Percentiles rank a stretch among this genome's conserved stretches.
phyloP scores from a whole-genome alignment of 2,113 vertebrate genomes.

The Corvus hawaiiensis region DNA sequence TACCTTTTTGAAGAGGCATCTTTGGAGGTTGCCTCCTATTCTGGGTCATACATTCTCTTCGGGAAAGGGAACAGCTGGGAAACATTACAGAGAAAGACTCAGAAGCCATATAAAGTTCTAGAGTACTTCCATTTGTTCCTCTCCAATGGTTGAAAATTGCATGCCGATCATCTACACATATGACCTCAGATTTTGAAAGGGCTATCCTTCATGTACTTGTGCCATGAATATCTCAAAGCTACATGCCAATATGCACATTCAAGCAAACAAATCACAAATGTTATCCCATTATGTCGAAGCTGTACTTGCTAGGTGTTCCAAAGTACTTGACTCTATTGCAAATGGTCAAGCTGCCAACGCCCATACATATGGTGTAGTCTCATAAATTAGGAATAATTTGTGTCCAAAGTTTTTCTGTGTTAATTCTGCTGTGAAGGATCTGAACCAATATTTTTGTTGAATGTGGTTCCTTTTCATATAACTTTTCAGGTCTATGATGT shows the following conservation, averaged over 20 bases:
- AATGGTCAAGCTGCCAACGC: neutral
- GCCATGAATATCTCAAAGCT: neutral
- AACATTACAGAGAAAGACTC: neutral
- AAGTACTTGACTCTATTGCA: neutral
- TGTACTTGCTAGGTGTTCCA: neutral
- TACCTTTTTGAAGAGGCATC: neutral
- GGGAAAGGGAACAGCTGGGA: neutral
- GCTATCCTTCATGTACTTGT: neutral
- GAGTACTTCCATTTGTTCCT: neutral
- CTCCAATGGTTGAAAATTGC: neutral
- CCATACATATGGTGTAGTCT: neutral
- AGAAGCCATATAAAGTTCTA: neutral
- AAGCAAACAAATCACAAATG: neutral
- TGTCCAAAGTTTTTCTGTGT: neutral
- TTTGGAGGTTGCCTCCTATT: neutral
- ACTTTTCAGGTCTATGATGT: neutral
- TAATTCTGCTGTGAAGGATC: neutral
- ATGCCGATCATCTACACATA: neutral
- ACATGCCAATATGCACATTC: neutral
- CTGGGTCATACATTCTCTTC: neutral
- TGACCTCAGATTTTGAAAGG: neutral
- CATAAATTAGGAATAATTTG: neutral
- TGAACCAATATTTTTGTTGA: slow-evolving; percentile 43
- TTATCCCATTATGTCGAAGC: neutral
- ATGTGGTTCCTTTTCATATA: neutral